Conservation (phyloP, 2,797 vertebrate genomes). For the Cephalopachus bancanus region DNA sequence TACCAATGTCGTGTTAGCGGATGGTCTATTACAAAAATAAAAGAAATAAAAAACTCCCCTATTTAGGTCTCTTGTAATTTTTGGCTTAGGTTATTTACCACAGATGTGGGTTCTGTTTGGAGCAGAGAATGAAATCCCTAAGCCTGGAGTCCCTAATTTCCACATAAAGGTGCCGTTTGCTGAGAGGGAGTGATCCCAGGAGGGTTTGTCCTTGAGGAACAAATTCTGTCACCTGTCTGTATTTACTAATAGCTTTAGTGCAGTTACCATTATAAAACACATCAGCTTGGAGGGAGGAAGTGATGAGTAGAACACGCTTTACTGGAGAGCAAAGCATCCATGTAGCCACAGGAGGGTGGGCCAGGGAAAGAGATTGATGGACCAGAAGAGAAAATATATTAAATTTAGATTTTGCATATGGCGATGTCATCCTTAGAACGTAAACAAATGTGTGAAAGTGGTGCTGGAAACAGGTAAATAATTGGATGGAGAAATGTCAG, state of each 20-base stretch:
- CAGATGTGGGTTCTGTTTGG: background rate
- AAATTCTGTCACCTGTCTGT: background rate
- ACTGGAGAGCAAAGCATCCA: background rate
- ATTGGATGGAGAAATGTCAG: background rate
- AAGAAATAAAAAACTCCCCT: background rate
- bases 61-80: background rate
- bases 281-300: no score
- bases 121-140: background rate
- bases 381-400: background rate
- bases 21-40: background rate
- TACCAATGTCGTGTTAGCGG: background rate
- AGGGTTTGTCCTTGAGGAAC: background rate
- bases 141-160: background rate
- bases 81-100: background rate
- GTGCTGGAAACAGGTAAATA: background rate
- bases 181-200: background rate
- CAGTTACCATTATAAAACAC: background rate
- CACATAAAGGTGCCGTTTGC: background rate
- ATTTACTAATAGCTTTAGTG: background rate
- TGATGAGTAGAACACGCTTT: background rate
- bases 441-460: background rate
- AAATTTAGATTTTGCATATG: background rate
- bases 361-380: background rate
- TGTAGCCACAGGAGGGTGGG: no score
- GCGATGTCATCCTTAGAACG: background rate